Base-by-base conservation (phyloP, 2,113 vertebrate species). In the Channa argus region DNA sequence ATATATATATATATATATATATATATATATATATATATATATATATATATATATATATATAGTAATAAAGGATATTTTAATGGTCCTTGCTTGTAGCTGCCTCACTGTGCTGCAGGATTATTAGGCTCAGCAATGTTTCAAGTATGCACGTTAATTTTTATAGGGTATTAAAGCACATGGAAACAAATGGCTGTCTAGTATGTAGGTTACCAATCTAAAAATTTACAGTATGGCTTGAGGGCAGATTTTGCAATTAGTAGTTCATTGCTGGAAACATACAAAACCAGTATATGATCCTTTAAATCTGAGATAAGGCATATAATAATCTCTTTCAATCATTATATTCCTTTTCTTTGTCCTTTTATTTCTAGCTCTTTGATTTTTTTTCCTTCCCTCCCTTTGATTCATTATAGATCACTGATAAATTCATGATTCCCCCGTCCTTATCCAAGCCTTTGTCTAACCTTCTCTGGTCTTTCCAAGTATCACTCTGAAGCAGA, bases 371-470 rank as follows among this genome's bases (percentile, higher is more conserved):
- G 34, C 6, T 5, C 4, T 58, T 8, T 36, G 5, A 38, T 60
- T 14, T 71, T n/a, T 24, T 56, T 45, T 54, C 36, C 47, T 61
- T 59, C 41, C 44, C 37, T 51, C 7, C 43, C 43, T 74, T 87
- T 84, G 54, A 87, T 87, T 60, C 81, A 86, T 87, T 88, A 85
- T 79, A 88, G 65, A 88, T 88, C 80, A 79, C 63, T 65, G 60
- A 80, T 80, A 56, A 75, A 73, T 63, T 63, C 45, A 5, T 10
- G 58, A 53, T 52, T 70, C 67, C 50, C 36, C 50, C 60, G 14
- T 63, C 45, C 24, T 38, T 37, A 60, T 71, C 47, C 71, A 44
- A 72, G 66, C 71, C 76, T 8, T 43, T 58, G 69, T 51, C 66
- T 80, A 71, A 83, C 62, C 70, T 84, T 58, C 76, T 78, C 68